phyloP scores from a whole-genome alignment of 2,113 vertebrate genomes.

The Felis chaus region DNA sequence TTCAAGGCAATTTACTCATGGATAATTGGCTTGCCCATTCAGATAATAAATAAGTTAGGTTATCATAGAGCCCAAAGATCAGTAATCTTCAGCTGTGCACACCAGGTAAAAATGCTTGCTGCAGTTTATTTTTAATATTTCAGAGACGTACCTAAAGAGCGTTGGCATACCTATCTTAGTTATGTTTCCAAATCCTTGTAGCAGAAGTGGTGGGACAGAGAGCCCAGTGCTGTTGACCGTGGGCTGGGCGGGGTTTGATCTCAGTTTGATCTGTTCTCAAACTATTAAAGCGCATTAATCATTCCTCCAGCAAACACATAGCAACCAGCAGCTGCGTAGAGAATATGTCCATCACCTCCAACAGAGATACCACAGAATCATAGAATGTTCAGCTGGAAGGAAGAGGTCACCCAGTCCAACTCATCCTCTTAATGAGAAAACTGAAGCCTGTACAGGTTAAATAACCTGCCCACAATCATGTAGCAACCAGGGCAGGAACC shows the following conservation, averaged over 20 bases:
- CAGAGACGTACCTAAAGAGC: neutral
- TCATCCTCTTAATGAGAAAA: neutral
- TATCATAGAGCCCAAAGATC: neutral
- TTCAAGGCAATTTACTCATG: neutral
- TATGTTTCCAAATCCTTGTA: neutral
- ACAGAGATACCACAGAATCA: neutral
- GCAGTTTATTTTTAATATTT: slow-evolving; percentile 11
- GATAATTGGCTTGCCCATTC: neutral
- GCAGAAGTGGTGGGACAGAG: neutral
- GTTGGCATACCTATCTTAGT: neutral
- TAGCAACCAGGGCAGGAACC: neutral
- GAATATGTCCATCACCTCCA: neutral
- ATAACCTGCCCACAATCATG: neutral
- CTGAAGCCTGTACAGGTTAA: neutral
- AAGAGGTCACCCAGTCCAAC: neutral
- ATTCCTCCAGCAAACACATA: slow-evolving; percentile 20
- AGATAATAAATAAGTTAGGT: neutral
- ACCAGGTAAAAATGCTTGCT: slow-evolving; percentile 21
- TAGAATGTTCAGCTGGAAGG: neutral
- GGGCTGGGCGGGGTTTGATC: neutral
- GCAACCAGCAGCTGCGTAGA: neutral
- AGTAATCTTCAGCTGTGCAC: neutral
- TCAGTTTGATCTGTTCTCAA: neutral
- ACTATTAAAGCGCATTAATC: neutral
- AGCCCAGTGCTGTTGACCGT: neutral